These are phyloP conservation scores for Lasioglossum pauxillum DNA, from an alignment of 2,888 invertebrate species.

Conservation along the genomic window DNA sequence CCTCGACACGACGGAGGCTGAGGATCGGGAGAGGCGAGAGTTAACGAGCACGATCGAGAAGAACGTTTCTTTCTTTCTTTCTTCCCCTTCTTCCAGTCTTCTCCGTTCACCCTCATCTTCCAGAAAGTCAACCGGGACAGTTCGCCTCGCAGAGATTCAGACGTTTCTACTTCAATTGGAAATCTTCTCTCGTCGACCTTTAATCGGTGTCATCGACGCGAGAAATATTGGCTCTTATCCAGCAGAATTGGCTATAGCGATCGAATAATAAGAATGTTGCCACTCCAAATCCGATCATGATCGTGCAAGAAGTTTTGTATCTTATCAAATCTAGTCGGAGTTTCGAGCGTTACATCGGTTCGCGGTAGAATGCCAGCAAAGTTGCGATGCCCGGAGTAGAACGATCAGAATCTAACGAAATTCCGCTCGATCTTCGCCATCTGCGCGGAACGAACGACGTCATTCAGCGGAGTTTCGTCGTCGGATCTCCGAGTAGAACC, in stretches of 20 bases:
- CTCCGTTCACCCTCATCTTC: not conserved
- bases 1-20: conserved; percentile 15
- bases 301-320: not conserved
- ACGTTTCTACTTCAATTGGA: not conserved
- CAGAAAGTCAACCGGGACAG: not conserved
- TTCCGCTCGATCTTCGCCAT: conserved; percentile 11
- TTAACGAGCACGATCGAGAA: conserved; percentile 29
- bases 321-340: conserved; percentile 4
- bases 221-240: not conserved
- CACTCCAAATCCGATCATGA: not conserved
- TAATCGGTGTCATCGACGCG: not conserved
- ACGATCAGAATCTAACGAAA: not conserved
- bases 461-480: conserved; percentile 18
- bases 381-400: conserved; percentile 6
- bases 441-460: conserved; percentile 1
- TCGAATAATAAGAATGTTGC: not conserved
- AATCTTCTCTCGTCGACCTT: not conserved
- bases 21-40: conserved; percentile 33
- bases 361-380: not conserved
- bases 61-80: conserved; percentile 31
- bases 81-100: not conserved
- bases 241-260: not conserved
- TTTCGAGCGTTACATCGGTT: not conserved
- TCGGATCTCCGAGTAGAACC: not conserved
- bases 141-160: not conserved